Evolutionary conservation across 2,113 vertebrate species (phyloP), one percentile per base, ranked within the genome.

Genomic region (Panthera uncia): DNA sequence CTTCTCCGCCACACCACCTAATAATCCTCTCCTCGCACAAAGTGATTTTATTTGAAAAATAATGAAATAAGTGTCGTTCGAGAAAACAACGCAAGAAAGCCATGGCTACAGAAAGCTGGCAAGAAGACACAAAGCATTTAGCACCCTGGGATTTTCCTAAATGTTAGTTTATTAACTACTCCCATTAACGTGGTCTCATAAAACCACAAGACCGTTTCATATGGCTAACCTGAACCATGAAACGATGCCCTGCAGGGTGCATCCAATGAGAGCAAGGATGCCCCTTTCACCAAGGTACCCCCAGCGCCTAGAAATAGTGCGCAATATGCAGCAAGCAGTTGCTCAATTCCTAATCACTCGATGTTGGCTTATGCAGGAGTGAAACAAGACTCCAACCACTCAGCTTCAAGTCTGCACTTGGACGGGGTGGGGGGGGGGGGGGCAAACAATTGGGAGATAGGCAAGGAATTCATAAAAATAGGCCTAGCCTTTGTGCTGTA

Each of bases 141-240:
- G 74, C n/a, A 50, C 65, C 15, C 82, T 15, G 74, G 31, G 79
- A 50, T 78, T 89, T 85, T 68, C 76, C 76, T 79, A 84, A 76
- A 93, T 48, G 38, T 45, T 31, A 15, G 50, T 41, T 91, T 90
- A 91, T 90, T 90, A 57, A 96, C 41, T 76, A 66, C 83, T 66
- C 41, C 93, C 69, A 84, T 69, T 23, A 81, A 92, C 36, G 5
- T 71, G 73, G 41, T 71, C 78, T 91, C 68, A 63, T 52, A 82
- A 91, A 81, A 93, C 33, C 85, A 83, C 93, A 94, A 82, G 91
- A 79, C 19, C 16, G 38, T 79, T 89, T 97, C 68, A 83, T 31
- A 68, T 57, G 87, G 55, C n/a, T 52, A 11, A 66, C 55, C n/a
- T 21, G 73, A 41, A 80, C 33, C 33, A 10, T 10, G 38, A 74